Evolutionary conservation across 2,888 invertebrate genomes (phyloP).

Genomic region (Calliphora vomitoria): DNA sequence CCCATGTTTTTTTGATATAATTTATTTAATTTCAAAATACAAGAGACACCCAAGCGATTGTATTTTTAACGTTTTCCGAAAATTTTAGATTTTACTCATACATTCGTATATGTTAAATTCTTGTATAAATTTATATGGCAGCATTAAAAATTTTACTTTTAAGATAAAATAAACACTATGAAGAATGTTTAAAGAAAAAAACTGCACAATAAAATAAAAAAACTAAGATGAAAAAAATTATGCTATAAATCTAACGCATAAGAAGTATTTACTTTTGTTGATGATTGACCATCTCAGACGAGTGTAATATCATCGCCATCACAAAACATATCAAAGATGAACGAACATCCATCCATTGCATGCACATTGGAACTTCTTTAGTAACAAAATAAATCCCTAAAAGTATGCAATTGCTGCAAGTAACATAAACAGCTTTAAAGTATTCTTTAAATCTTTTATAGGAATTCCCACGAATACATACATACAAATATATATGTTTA

Average conservation of each 20-base stretch:
- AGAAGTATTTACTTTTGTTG: constrained; percentile 68
- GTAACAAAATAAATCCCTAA: constrained; percentile 17
- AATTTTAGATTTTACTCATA: too few species aligned
- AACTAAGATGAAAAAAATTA: background rate
- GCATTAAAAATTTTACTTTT: background rate
- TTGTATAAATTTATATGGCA: constrained; percentile 19
- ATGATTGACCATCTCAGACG: constrained; percentile 79
- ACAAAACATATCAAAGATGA: constrained; percentile 7
- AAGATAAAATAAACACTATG: background rate
- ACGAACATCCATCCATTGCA: background rate
- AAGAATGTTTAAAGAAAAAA: background rate
- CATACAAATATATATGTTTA: background rate
- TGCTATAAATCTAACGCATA: background rate
- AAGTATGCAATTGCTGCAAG: constrained; percentile 38
- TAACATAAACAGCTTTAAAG: background rate
- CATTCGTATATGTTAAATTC: too few species aligned
- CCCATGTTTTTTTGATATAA: too few species aligned
- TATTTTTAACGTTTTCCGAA: too few species aligned
- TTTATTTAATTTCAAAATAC: too few species aligned
- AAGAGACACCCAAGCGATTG: too few species aligned
- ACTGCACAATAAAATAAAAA: background rate
- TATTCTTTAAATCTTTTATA: background rate
- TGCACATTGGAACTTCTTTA: background rate
- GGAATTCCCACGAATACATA: constrained; percentile 17
- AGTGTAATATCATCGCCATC: constrained; percentile 62